Conservation (phyloP, 2,888 invertebrate species). For the Ophonus ardosiacus region DNA sequence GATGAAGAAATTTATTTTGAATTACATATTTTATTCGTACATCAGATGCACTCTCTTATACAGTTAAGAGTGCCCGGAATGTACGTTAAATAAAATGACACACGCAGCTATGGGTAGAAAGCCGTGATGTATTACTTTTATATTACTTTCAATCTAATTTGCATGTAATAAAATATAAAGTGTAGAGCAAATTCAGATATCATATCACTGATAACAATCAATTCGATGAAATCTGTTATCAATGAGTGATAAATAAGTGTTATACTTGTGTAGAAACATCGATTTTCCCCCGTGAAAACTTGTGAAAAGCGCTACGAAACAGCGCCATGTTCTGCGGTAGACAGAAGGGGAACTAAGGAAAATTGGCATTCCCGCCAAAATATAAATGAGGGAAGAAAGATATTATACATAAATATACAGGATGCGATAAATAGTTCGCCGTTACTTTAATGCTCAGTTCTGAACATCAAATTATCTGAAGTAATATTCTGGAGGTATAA, state of each 20-base stretch:
- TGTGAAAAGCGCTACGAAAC: slow-evolving; percentile 43
- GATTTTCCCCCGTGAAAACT: slow-evolving; percentile 49
- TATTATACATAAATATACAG: no score
- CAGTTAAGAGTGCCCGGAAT: no score
- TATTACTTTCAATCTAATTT: background rate
- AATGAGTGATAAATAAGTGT: slow-evolving; percentile 45
- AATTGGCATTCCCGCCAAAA: background rate
- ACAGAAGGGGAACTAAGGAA: background rate
- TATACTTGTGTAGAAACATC: slow-evolving; percentile 48
- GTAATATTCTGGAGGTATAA: no score
- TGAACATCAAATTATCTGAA: no score
- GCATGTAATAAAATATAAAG: background rate
- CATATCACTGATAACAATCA: slow-evolving; percentile 1
- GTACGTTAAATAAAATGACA: no score
- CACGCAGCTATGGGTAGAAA: no score
- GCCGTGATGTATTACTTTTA: no score
- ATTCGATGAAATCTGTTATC: slow-evolving; percentile 31
- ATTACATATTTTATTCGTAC: no score
- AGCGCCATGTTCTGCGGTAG: slow-evolving; percentile 28
- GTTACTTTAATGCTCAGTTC: no score
- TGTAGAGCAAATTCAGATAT: background rate
- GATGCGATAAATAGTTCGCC: no score
- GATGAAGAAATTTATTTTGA: no score
- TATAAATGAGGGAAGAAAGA: background rate
- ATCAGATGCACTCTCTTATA: no score